Conservation (phyloP, 2,888 invertebrate species). For the Gerris lacustris region DNA sequence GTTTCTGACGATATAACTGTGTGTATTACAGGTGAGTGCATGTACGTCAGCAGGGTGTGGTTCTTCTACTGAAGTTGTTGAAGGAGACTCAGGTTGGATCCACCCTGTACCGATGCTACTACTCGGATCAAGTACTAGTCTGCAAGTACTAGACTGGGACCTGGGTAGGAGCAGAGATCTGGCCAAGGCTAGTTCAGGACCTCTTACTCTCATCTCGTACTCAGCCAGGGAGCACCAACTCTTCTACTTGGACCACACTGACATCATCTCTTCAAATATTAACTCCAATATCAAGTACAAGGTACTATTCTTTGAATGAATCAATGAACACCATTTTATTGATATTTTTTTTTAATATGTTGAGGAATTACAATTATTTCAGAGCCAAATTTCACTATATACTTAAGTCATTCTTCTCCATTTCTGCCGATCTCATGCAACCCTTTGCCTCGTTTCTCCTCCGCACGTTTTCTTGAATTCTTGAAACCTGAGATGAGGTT, state of each 20-base stretch:
- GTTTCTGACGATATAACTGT: no score
- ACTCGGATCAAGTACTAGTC: slow-evolving; percentile 56
- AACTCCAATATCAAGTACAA: neutral
- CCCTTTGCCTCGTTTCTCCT: no score
- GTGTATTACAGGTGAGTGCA: slow-evolving; percentile 54
- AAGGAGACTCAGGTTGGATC: slow-evolving; percentile 55
- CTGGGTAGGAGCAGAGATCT: slow-evolving; percentile 48
- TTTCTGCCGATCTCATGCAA: no score
- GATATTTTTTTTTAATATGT: no score
- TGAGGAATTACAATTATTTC: no score
- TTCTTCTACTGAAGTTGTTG: slow-evolving; percentile 50
- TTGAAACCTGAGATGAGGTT: no score
- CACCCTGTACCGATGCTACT: slow-evolving; percentile 67
- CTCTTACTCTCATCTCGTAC: slow-evolving; percentile 55
- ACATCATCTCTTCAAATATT: slow-evolving; percentile 24
- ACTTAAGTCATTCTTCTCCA: no score
- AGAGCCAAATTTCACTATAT: no score
- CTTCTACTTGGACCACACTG: slow-evolving; percentile 53
- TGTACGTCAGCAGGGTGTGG: slow-evolving; percentile 68
- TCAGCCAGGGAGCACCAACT: slow-evolving; percentile 58
- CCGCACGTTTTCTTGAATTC: no score
- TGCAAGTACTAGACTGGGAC: slow-evolving; percentile 65
- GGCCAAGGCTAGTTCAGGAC: slow-evolving; percentile 43
- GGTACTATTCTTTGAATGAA: no score
- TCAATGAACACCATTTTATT: no score